phyloP scores from a whole-genome alignment of 1,140 invertebrate species.

The Aphaenogaster floridana region DNA sequence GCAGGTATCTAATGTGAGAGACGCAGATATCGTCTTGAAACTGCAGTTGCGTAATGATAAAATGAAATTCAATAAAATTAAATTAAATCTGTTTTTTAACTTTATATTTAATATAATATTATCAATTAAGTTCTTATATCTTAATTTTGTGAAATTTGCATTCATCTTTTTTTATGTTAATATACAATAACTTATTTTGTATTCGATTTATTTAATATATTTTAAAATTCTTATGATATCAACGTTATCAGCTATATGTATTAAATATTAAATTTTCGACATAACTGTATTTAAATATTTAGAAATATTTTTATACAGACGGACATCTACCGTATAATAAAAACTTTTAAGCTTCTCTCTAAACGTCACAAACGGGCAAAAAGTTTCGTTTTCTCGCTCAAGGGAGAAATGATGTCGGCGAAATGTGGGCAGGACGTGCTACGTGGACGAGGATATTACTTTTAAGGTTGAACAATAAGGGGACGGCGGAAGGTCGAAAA shows the following conservation, averaged over 20 bases:
- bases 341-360: constrained; percentile 17
- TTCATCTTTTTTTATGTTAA: not conserved
- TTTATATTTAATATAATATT: not conserved
- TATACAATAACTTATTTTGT: not conserved
- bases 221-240: not conserved
- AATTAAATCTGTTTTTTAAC: not conserved
- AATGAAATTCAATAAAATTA: constrained; percentile 16
- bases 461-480: constrained; percentile 42
- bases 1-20: not conserved
- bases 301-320: constrained; percentile 40
- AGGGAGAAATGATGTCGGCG: constrained; percentile 53
- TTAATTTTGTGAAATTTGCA: not conserved
- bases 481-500: constrained; percentile 51
- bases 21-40: not conserved
- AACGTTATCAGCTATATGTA: not conserved
- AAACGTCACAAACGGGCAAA: not conserved
- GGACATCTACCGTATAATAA: constrained; percentile 20
- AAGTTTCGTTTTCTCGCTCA: constrained; percentile 22
- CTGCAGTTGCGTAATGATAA: not conserved
- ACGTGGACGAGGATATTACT: constrained; percentile 64
- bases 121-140: not conserved
- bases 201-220: not conserved
- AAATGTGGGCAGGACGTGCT: constrained; percentile 74
- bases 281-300: not conserved
- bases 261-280: not conserved